Evolutionary conservation across 2,113 vertebrate species (phyloP), one percentile per base, ranked within the genome.

Genomic region (Lasiurus borealis): DNA sequence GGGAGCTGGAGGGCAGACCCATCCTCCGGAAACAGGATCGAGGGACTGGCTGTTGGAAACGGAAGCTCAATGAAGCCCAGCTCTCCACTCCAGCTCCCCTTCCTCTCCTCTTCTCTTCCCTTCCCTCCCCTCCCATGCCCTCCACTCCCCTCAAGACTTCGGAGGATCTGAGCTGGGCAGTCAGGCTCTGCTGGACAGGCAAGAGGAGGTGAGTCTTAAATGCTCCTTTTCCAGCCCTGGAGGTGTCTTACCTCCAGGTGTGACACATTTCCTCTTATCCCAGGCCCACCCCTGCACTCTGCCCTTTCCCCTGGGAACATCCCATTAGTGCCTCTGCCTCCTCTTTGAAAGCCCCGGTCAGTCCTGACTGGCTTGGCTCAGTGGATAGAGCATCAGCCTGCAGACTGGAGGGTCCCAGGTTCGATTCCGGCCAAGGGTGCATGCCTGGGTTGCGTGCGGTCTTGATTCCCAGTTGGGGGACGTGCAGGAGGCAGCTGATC

Each of bases 81-180:
- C 15, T 6, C 1, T 3, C 6, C 15, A 29, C 19, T 5, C 36
- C 36, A 8, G 44, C 13, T 13, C 13, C 48, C 62, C 40, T n/a
- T n/a, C n/a, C n/a, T n/a, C n/a, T n/a, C n/a, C n/a, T n/a, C n/a
- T n/a, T n/a, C n/a, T n/a, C n/a, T n/a, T n/a, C n/a, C n/a, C n/a
- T 40, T 40, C 40, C 54, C 57, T 25, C 15, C 62, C 29, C 1
- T 62, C 11, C 54, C 21, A 0, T 62, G 5, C 4, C 19, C 57
- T 44, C 5, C 5, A 9, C 29, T 1, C 3, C 21, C 21, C 57
- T 59, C 10, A 52, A 13, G 1, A 18, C 21, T 13, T n/a, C 21
- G 0, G 21, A 6, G 23, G 15, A 14, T 3, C 46, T 4, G 10
- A 1, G 54, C 46, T 18, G n/a, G 14, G 19, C 2, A 0, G 77